These are phyloP conservation scores for Gallinago stenura DNA, from an alignment of 2,797 vertebrate genomes.

Conservation along the genomic window DNA sequence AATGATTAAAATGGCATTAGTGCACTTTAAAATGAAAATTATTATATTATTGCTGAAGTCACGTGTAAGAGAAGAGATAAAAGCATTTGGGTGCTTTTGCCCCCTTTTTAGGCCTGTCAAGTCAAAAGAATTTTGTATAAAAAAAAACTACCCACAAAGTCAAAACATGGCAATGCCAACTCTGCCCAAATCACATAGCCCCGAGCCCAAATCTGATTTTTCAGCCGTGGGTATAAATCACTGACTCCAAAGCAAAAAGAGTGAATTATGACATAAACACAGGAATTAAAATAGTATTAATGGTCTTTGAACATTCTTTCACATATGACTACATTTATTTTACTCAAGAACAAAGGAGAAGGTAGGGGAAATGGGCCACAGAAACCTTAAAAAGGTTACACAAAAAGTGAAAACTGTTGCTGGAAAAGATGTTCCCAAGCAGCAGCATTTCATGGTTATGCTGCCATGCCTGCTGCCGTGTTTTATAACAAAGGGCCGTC, in stretches of 20 bases:
- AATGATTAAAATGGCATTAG: constrained; percentile 55
- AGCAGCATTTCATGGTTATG: background rate
- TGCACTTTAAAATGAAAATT: constrained; percentile 54
- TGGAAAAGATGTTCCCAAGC: background rate
- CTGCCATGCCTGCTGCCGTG: background rate
- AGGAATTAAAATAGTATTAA: background rate
- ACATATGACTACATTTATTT: background rate
- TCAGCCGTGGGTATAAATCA: background rate
- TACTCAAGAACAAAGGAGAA: background rate
- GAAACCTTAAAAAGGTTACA: background rate
- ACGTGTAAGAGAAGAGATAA: constrained; percentile 21
- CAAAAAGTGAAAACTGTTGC: background rate
- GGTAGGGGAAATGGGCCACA: background rate
- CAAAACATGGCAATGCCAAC: background rate
- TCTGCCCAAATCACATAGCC: background rate
- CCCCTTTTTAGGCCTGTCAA: background rate
- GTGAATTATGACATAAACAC: background rate
- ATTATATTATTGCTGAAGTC: constrained; percentile 39
- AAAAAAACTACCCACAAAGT: background rate
- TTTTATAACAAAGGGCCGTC: background rate
- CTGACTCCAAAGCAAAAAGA: background rate
- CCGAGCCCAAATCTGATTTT: background rate
- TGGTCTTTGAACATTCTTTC: background rate
- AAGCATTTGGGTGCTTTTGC: background rate
- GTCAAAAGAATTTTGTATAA: background rate